These are phyloP conservation scores for Dromiciops gliroides DNA, from an alignment of 2,113 vertebrate species.

Conservation along the genomic window DNA sequence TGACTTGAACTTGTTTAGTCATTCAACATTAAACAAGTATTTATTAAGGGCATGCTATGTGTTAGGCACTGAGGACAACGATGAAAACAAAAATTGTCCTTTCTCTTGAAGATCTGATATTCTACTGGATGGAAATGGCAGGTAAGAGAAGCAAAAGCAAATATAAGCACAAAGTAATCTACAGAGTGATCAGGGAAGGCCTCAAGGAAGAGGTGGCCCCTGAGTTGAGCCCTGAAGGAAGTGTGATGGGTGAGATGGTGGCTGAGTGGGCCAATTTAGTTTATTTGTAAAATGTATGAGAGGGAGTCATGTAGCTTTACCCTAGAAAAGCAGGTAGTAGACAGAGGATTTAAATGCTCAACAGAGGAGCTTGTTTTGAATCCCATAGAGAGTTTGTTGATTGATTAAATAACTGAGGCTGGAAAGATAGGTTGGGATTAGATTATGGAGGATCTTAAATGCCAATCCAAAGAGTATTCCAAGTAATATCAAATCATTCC, in stretches of 20 bases:
- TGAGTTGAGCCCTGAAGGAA: neutral
- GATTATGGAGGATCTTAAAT: neutral
- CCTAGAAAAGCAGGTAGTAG: no score
- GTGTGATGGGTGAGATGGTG: neutral
- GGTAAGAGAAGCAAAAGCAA: neutral
- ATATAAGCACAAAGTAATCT: neutral
- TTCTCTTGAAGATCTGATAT: neutral
- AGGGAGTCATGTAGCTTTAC: no score
- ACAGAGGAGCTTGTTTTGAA: no score
- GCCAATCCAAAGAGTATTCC: neutral
- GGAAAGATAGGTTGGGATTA: no score
- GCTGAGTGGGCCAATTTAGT: no score
- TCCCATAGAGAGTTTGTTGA: no score
- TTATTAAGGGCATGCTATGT: neutral
- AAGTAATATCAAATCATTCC: neutral
- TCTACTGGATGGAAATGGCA: neutral
- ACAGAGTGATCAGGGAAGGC: neutral
- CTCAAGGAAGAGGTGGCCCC: neutral
- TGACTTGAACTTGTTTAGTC: neutral
- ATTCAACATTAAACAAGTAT: neutral
- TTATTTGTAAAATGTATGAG: no score
- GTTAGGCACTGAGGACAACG: neutral
- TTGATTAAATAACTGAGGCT: no score
- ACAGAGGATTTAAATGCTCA: no score
- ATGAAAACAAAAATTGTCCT: neutral